phyloP scores from a whole-genome alignment of 2,888 invertebrate species.

The Micoletzkya japonica region DNA sequence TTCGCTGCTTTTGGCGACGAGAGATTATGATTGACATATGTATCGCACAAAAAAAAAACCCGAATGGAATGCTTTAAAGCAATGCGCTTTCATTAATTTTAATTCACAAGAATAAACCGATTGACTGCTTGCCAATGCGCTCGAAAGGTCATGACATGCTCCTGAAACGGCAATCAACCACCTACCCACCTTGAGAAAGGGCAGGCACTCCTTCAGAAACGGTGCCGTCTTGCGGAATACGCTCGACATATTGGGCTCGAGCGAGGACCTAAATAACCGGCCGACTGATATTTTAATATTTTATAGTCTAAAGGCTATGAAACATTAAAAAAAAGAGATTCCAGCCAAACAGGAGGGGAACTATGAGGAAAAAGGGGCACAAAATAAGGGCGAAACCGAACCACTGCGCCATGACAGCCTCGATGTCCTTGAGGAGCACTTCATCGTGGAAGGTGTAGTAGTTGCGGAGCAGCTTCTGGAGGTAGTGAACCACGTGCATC shows the following conservation, averaged over 20 bases:
- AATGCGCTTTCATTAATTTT: no score
- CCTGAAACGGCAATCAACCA: no score
- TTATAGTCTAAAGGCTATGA: no score
- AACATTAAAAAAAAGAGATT: not conserved
- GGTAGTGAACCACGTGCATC: slow-evolving; percentile 19
- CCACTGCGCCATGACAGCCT: slow-evolving; percentile 10
- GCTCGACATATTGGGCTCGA: slow-evolving; percentile 44
- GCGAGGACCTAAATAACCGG: slow-evolving; percentile 51
- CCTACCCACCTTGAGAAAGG: slow-evolving; percentile 23
- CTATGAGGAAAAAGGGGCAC: not conserved
- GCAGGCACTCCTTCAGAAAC: slow-evolving; percentile 42
- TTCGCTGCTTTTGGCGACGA: no score
- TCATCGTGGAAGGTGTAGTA: slow-evolving; percentile 22
- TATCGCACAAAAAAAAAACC: no score
- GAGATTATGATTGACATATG: no score
- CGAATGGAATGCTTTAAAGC: no score
- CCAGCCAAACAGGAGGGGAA: not conserved
- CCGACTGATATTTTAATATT: no score
- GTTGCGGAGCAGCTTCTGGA: slow-evolving; percentile 5
- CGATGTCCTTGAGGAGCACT: slow-evolving; percentile 16
- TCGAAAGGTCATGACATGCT: no score
- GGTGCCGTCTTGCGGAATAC: slow-evolving; percentile 48
- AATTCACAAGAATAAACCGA: no score
- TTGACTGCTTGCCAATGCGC: no score
- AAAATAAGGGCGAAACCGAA: not conserved